A percentile compares a stretch with the other conserved stretches of the same genome.
Evolutionary conservation across 2,113 vertebrate genomes (phyloP).

Genomic region (Columba livia): DNA sequence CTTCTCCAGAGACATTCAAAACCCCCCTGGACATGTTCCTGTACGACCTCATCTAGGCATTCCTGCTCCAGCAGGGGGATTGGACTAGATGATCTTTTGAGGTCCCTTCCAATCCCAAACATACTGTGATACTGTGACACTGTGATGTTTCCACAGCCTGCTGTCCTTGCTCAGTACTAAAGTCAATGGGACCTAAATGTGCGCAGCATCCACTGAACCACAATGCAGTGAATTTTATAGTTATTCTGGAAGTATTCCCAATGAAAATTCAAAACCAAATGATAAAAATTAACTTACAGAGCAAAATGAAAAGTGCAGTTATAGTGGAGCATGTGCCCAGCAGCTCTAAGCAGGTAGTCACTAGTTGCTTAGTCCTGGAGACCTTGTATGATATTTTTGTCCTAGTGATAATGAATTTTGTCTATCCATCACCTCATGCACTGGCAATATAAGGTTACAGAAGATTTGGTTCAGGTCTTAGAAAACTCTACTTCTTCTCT

Average conservation of each 20-base stretch:
- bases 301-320: neutral
- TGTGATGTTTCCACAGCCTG: slow-evolving; percentile 28
- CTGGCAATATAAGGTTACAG: neutral
- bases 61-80: no score
- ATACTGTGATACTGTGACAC: no score
- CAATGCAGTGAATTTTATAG: neutral
- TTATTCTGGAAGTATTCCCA: neutral
- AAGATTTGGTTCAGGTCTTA: neutral
- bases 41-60: no score
- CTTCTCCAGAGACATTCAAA: no score
- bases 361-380: neutral
- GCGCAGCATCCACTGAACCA: neutral
- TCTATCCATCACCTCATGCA: neutral
- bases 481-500: neutral
- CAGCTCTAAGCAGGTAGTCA: neutral
- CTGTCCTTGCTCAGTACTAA: neutral
- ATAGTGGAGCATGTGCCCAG: neutral
- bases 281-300: neutral
- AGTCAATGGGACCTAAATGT: slow-evolving; percentile 16
- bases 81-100: no score
- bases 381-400: neutral
- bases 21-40: no score
- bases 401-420: neutral
- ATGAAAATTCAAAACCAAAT: neutral
- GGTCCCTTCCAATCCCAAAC: no score